These are phyloP conservation scores for Polyodon spathula DNA, from an alignment of 2,113 vertebrate genomes.

Conservation along the genomic window DNA sequence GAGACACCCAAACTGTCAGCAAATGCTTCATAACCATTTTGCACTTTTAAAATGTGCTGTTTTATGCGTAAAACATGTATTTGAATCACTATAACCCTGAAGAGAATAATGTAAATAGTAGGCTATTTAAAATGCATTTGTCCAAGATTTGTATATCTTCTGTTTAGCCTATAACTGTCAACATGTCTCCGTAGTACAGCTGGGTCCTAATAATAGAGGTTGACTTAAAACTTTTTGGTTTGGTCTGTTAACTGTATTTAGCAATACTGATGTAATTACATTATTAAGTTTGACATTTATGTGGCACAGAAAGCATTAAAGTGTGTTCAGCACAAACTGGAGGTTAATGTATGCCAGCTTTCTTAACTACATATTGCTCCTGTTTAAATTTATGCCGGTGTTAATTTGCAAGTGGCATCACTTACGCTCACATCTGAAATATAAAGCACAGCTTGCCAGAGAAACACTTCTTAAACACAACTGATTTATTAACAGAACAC, in stretches of 20 bases:
- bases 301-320: neutral
- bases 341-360: neutral
- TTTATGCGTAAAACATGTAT: too few relatives aligned
- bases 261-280: conserved; percentile 1
- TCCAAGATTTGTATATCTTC: too few relatives aligned
- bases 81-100: too few relatives aligned
- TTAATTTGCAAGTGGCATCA: conserved; percentile 44
- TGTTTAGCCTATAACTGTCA: neutral
- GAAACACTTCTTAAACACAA: conserved; percentile 42
- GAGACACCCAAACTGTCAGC: too few relatives aligned
- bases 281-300: neutral
- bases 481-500: conserved; percentile 52
- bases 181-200: neutral
- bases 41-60: too few relatives aligned
- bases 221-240: neutral
- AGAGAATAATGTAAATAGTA: too few relatives aligned
- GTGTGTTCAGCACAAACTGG: neutral
- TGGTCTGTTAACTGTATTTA: neutral
- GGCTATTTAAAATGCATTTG: too few relatives aligned
- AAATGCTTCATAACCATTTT: too few relatives aligned
- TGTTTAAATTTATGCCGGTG: conserved; percentile 1
- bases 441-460: conserved; percentile 41
- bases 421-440: conserved; percentile 35
- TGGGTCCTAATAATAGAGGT: neutral
- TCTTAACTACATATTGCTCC: neutral